Conservation (phyloP, 2,888 invertebrate species). For the Margaritifera margaritifera region DNA sequence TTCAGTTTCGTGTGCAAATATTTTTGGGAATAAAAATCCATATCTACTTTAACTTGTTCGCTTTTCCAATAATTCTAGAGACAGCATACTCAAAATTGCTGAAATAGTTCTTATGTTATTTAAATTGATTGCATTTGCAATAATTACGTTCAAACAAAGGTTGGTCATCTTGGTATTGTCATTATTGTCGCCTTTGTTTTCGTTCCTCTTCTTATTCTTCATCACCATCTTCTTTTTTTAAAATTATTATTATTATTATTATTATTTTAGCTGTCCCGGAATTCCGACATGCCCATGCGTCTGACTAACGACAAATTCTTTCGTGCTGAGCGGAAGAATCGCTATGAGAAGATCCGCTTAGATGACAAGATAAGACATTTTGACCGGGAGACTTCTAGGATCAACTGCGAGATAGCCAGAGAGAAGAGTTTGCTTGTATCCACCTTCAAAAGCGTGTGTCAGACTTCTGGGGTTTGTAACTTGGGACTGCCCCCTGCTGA, state of each 20-base stretch:
- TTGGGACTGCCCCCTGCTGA: conserved; percentile 41
- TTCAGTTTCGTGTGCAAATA: too few relatives aligned
- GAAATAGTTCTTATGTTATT: too few relatives aligned
- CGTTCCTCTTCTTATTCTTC: too few relatives aligned
- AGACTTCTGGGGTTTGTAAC: conserved; percentile 52
- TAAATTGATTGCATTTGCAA: too few relatives aligned
- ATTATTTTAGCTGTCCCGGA: conserved; percentile 17
- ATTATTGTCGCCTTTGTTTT: too few relatives aligned
- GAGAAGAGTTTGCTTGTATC: conserved; percentile 45
- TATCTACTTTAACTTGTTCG: too few relatives aligned
- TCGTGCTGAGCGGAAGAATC: conserved; percentile 52
- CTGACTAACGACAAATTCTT: conserved; percentile 47
- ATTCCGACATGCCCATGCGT: conserved; percentile 23
- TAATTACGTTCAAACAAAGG: too few relatives aligned
- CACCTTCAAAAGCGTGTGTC: conserved; percentile 37
- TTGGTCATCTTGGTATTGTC: too few relatives aligned
- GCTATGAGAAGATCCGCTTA: conserved; percentile 43
- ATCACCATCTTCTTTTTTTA: too few relatives aligned
- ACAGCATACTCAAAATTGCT: too few relatives aligned
- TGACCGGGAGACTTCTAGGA: conserved; percentile 38
- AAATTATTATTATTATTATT: background rate
- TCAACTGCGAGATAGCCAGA: conserved; percentile 43
- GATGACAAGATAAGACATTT: conserved; percentile 36
- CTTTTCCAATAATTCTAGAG: too few relatives aligned
- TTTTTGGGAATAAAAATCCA: too few relatives aligned